Percentiles rank a stretch among this genome's conserved stretches.
phyloP scores from a whole-genome alignment of 2,888 invertebrate species.

The Mythimna vitellina region DNA sequence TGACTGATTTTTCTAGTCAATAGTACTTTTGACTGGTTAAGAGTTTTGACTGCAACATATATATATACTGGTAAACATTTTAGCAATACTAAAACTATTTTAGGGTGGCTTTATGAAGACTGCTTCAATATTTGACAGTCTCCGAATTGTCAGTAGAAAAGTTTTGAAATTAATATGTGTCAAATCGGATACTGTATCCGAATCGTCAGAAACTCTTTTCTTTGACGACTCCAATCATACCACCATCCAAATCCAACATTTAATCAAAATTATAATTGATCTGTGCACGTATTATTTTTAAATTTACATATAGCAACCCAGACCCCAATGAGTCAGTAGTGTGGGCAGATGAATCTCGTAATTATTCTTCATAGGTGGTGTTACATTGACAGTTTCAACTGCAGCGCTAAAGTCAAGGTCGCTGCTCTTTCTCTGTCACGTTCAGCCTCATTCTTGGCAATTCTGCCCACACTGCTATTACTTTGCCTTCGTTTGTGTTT shows the following conservation, averaged over 20 bases:
- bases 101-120: too few species aligned
- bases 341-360: slow-evolving; percentile 76
- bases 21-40: too few species aligned
- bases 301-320: slow-evolving; percentile 52
- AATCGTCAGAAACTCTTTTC: too few species aligned
- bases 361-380: slow-evolving; percentile 67
- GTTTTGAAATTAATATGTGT: too few species aligned
- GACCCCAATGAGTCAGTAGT: slow-evolving; percentile 75
- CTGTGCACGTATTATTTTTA: slow-evolving; percentile 6
- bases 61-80: too few species aligned
- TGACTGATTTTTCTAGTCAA: too few species aligned
- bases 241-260: too few species aligned
- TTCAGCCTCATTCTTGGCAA: slow-evolving; percentile 61
- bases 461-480: slow-evolving; percentile 42
- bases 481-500: slow-evolving; percentile 36
- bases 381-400: slow-evolving; percentile 53
- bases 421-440: slow-evolving; percentile 44
- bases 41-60: too few species aligned
- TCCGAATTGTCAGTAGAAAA: too few species aligned
- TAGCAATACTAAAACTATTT: too few species aligned
- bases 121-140: too few species aligned
- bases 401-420: slow-evolving; percentile 39
- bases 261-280: not conserved
- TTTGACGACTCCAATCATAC: not conserved
- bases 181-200: too few species aligned